Base-by-base conservation (phyloP, 2,888 invertebrate species). In the Drosophila vallismaia region DNA sequence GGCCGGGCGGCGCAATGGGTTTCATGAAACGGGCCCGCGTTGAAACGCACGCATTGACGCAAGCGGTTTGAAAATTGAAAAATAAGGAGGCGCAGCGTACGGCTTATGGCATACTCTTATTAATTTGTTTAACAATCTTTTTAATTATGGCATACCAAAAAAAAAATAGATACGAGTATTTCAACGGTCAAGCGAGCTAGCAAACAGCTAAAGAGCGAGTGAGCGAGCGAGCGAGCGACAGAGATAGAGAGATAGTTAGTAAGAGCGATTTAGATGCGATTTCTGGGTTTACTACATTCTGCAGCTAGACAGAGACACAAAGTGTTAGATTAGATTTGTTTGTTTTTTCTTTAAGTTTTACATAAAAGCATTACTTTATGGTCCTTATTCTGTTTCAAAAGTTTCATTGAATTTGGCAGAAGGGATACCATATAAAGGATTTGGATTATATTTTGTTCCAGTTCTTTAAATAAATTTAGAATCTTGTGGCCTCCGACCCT, bases 51-150 rank as follows among this genome's bases (percentile, higher is more conserved):
- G 84, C 80, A 83, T 83, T 78, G 84, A 83, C 84, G 68, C 55
- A 79, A 79, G 79, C 79, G 71, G 63, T 63, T 79, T 86, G 71
- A 57, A 86, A 83, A 86, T 80, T 74, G 83, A 76, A 79, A 75
- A 81, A 60, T 66, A 72, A 68, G 68, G 55, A 74, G 59, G 68
- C 81, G 78, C 78, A 81, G 63, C 59, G 56, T 70, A 62, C 67
- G 71, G 64, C 55, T 60, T 58, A 69, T 68, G 71, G 44, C 44
- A 44, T 44, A 44, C 24, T 44, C 19, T 44, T 44, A 10, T 19
- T 42, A 36, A 51, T 40, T 44, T 60, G 8, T 19, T 9, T 14
- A 33, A 51, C 36, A 40, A 60, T n/a, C n/a, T 12, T 14, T 19
- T 50, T 29, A 26, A 44, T 49, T 49, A 44, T 50, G 66, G 60